phyloP scores from a whole-genome alignment of 2,113 vertebrate species.

The Phylloscopus trochilus region DNA sequence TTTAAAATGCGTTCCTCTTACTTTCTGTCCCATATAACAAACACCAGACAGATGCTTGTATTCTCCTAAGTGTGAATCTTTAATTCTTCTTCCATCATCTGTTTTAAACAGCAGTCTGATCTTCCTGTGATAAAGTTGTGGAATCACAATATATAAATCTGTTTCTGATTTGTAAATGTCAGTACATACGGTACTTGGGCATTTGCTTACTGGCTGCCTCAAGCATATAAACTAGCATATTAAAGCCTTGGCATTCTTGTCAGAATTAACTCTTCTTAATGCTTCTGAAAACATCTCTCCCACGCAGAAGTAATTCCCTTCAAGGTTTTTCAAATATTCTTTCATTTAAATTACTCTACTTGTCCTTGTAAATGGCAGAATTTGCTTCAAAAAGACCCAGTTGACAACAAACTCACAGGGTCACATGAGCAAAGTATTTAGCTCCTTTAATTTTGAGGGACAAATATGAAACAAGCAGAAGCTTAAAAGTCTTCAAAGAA shows the following conservation, averaged over 20 bases:
- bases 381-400: not conserved
- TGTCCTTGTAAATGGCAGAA: not conserved
- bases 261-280: conserved; percentile 22
- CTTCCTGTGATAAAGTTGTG: conserved; percentile 15
- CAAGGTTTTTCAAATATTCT: not conserved
- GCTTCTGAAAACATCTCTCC: conserved; percentile 3
- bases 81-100: conserved; percentile 35
- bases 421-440: not conserved
- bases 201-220: conserved; percentile 48
- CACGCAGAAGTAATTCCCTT: not conserved
- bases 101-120: conserved; percentile 32
- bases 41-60: conserved; percentile 3
- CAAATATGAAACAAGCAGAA: not conserved
- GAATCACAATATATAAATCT: conserved; percentile 51
- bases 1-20: not conserved
- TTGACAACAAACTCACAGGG: not conserved
- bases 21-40: not conserved
- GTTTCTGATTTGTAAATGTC: conserved; percentile 47
- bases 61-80: not conserved
- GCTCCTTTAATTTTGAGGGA: not conserved
- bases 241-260: conserved; percentile 32
- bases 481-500: not conserved
- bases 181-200: not conserved
- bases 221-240: conserved; percentile 46
- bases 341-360: not conserved